A percentile compares a stretch with the other conserved stretches of the same genome.
phyloP scores from a whole-genome alignment of 1,140 invertebrate genomes.

The Rhagoletis zephyria region DNA sequence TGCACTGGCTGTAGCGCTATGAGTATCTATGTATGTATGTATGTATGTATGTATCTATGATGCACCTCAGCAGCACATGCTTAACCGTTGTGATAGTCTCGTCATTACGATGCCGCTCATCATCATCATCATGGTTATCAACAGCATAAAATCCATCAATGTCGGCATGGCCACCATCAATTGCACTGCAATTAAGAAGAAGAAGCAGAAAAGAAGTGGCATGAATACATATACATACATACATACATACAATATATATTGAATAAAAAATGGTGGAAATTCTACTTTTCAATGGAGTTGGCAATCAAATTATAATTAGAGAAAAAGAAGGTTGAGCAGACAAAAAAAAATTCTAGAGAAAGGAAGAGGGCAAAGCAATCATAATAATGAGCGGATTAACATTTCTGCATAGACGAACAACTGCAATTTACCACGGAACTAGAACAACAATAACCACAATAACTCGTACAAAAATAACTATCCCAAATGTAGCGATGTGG shows the following conservation, averaged over 20 bases:
- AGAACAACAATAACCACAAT: background rate
- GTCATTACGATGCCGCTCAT: background rate
- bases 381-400: slow-evolving; percentile 30
- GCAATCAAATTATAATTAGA: slow-evolving; percentile 30
- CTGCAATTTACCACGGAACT: background rate
- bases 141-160: background rate
- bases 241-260: background rate
- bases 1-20: background rate
- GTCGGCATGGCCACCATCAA: slow-evolving; percentile 12
- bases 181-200: slow-evolving; percentile 40
- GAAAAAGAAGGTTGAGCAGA: background rate
- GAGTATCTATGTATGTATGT: too few relatives aligned
- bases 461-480: background rate
- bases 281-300: slow-evolving; percentile 10
- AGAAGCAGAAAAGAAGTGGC: background rate
- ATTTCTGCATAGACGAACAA: background rate
- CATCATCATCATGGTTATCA: background rate
- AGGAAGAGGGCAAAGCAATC: slow-evolving; percentile 1
- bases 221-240: background rate
- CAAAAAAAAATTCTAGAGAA: background rate
- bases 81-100: slow-evolving; percentile 31
- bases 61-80: slow-evolving; percentile 32
- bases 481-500: background rate
- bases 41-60: background rate
- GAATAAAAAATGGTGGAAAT: slow-evolving; percentile 30